Base-by-base conservation (phyloP, 2,888 invertebrate species). In the Spilosoma lubricipeda region DNA sequence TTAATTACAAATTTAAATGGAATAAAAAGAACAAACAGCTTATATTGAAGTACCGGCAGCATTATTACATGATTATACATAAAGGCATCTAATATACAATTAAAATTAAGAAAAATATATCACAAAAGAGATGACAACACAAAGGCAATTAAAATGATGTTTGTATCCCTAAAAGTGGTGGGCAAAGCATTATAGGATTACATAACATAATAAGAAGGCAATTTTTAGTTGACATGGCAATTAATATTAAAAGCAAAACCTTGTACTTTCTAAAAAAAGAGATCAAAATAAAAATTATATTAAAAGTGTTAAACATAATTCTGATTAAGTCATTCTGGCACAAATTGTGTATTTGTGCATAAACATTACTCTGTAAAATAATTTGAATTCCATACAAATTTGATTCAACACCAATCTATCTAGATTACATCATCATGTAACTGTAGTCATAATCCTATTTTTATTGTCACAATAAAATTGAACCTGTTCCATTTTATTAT, bases 401-500 rank as follows among this genome's bases (percentile, higher is more conserved):
- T 56, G 13, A 3, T 27, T 56, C 1, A 11, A 56, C 27, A 65
- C 36, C 36, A 36, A 23, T 36, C 11, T 23, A 23, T 27, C 33
- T 23, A 68, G 33, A 64, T 67, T 70, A 67, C 56, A 36, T 27
- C 7, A 64, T 45, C 2, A 48, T 33, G 23, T 36, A 20, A 36
- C 36, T 71, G 4, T 71, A 52, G 56, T 63, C 42, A 77, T 73
- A 64, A 74, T 27, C 42, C 67, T 73, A 76, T 23, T 64, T 77
- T 82, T 85, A 85, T 85, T 85, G 86, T 86, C 85, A 81, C 73
- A 73, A 75, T 80, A 78, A 75, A 77, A 81, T 84, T 73, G 70
- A 80, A 78, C 77, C 78, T 76, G 72, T 77, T 78, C 70, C 76
- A 79, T 72, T 48, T n/a, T 33, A 78, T 72, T 81, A 86, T 86